phyloP scores from a whole-genome alignment of 2,797 vertebrate genomes.

The Halcyon smyrnensis region DNA sequence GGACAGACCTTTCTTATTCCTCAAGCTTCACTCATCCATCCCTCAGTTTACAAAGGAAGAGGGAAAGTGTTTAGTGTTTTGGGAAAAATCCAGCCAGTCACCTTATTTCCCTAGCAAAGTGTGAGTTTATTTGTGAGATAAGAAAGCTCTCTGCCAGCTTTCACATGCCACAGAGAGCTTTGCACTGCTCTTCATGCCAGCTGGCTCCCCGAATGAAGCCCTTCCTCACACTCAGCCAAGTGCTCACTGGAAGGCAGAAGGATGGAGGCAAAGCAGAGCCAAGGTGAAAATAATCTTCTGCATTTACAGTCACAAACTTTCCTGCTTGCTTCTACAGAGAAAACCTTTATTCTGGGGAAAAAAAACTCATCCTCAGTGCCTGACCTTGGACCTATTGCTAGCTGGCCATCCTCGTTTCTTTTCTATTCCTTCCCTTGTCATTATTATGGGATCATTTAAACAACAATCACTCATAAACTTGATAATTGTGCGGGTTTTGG shows the following conservation, averaged over 20 bases:
- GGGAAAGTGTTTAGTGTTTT: background rate
- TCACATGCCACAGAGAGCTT: fast-evolving
- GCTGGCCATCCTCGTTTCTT: background rate
- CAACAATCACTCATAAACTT: background rate
- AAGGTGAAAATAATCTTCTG: background rate
- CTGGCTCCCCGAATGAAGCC: background rate
- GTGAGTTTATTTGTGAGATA: background rate
- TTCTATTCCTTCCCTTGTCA: background rate
- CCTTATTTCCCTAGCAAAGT: background rate
- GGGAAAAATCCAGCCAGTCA: background rate
- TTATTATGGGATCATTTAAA: background rate
- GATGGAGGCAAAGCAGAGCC: background rate
- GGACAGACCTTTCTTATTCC: background rate
- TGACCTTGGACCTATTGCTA: background rate
- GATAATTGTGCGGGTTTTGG: background rate
- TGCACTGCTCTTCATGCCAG: background rate
- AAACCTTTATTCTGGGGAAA: background rate
- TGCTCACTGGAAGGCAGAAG: background rate
- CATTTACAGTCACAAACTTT: background rate
- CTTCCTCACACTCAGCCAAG: background rate
- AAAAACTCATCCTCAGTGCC: background rate
- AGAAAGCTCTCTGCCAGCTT: background rate
- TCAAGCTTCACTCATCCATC: background rate
- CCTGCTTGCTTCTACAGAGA: background rate
- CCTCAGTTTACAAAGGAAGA: background rate